Conservation (phyloP, 2,797 vertebrate species). For the Fistularia commersonii region DNA sequence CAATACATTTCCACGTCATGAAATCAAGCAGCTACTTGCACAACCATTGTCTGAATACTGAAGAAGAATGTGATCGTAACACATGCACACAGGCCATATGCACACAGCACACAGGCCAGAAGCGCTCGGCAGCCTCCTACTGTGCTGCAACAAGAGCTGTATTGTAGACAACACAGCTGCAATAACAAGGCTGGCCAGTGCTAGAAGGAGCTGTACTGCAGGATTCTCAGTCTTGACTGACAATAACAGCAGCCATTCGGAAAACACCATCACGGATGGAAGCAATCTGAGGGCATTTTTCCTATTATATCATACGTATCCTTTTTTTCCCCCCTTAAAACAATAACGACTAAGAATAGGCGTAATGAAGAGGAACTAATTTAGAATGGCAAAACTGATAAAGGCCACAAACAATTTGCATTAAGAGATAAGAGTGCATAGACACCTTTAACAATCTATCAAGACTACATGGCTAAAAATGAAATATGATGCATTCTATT, state of each 20-base stretch:
- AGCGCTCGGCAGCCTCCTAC: slow-evolving; percentile 61
- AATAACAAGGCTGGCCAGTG: slow-evolving; percentile 69
- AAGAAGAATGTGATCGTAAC: slow-evolving; percentile 38
- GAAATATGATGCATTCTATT: too few relatives aligned
- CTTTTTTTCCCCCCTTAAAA: too few relatives aligned
- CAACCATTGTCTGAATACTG: slow-evolving; percentile 23
- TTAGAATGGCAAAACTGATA: too few relatives aligned
- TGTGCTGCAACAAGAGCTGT: slow-evolving; percentile 71
- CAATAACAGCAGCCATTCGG: slow-evolving; percentile 49
- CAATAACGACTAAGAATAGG: too few relatives aligned
- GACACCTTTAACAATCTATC: too few relatives aligned
- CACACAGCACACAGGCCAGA: slow-evolving; percentile 37
- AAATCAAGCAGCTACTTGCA: slow-evolving; percentile 35
- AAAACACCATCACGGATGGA: slow-evolving; percentile 26
- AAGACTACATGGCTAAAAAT: too few relatives aligned
- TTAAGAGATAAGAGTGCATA: too few relatives aligned
- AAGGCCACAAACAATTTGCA: too few relatives aligned
- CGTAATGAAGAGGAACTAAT: too few relatives aligned
- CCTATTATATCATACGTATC: too few relatives aligned
- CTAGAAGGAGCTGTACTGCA: slow-evolving; percentile 53
- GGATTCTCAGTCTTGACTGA: slow-evolving; percentile 55
- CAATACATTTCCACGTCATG: background rate
- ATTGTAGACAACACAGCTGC: slow-evolving; percentile 77
- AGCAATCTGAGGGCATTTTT: slow-evolving; percentile 6
- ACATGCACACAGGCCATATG: slow-evolving; percentile 9